These are phyloP conservation scores for Cacatua alba DNA, from an alignment of 2,113 vertebrate genomes.

Conservation along the genomic window DNA sequence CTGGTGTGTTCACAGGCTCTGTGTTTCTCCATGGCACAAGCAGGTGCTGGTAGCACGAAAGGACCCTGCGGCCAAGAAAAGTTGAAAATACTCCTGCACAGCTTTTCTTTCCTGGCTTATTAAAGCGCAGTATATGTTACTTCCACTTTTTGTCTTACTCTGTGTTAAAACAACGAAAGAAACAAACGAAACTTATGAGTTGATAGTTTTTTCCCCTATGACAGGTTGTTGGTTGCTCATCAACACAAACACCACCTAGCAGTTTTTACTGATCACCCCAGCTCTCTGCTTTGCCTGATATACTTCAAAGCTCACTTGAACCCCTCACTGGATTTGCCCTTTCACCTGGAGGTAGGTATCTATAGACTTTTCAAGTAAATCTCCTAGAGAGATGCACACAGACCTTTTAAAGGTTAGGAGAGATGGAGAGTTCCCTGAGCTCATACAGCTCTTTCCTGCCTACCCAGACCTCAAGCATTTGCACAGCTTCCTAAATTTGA, in stretches of 20 bases:
- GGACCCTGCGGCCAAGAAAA: not conserved
- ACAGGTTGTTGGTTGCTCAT: not conserved
- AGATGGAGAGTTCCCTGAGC: not conserved
- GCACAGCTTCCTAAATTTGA: not conserved
- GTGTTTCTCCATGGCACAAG: not conserved
- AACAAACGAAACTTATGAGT: not conserved
- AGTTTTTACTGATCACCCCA: not conserved
- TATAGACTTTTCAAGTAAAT: not conserved
- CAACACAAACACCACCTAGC: not conserved
- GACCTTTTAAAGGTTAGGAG: not conserved
- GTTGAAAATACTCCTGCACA: not conserved
- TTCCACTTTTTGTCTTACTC: not conserved
- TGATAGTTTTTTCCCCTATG: not conserved
- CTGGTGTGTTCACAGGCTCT: not conserved
- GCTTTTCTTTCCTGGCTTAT: not conserved
- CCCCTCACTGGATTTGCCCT: not conserved
- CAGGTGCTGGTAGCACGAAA: not conserved
- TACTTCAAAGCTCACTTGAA: not conserved
- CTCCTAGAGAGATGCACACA: not conserved
- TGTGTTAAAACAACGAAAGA: not conserved
- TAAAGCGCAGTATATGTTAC: not conserved
- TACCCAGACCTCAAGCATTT: not conserved
- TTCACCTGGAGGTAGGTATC: not conserved
- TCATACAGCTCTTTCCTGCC: not conserved
- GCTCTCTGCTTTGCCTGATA: not conserved